These are phyloP conservation scores for Drosophila oshimai DNA, from an alignment of 1,140 invertebrate species.

Conservation along the genomic window DNA sequence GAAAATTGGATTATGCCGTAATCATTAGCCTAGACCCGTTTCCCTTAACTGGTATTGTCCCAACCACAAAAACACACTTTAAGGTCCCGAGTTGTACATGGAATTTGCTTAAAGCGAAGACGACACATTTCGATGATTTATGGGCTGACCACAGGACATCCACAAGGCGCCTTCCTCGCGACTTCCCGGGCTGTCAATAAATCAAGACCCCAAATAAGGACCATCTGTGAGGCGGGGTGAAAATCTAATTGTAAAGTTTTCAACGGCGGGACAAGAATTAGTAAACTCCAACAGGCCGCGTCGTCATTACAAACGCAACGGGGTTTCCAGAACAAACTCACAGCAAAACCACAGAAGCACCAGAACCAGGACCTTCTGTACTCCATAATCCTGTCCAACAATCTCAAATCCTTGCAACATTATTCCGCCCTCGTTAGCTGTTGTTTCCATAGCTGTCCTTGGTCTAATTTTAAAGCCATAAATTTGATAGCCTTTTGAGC, in stretches of 20 bases:
- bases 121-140: constrained; percentile 68
- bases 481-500: constrained; percentile 65
- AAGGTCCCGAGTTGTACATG: not conserved
- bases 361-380: not conserved
- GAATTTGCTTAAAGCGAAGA: constrained; percentile 17
- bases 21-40: constrained; percentile 48
- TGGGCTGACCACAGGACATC: constrained; percentile 34
- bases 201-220: constrained; percentile 42
- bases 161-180: constrained; percentile 25
- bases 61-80: not conserved
- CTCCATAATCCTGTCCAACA: constrained; percentile 8
- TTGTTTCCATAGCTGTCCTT: constrained; percentile 3
- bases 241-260: constrained; percentile 79
- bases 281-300: constrained; percentile 36
- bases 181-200: constrained; percentile 51
- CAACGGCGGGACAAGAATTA: constrained; percentile 56
- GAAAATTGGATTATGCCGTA: constrained; percentile 74
- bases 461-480: constrained; percentile 72
- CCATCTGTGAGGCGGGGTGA: constrained; percentile 23
- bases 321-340: constrained; percentile 10
- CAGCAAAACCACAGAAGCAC: not conserved
- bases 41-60: not conserved
- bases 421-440: not conserved
- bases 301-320: constrained; percentile 57
- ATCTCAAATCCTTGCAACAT: not conserved